A percentile compares a stretch with the other conserved stretches of the same genome.
Evolutionary conservation across 2,888 invertebrate species (phyloP).

Genomic region (Pachymerium ferrugineum): DNA sequence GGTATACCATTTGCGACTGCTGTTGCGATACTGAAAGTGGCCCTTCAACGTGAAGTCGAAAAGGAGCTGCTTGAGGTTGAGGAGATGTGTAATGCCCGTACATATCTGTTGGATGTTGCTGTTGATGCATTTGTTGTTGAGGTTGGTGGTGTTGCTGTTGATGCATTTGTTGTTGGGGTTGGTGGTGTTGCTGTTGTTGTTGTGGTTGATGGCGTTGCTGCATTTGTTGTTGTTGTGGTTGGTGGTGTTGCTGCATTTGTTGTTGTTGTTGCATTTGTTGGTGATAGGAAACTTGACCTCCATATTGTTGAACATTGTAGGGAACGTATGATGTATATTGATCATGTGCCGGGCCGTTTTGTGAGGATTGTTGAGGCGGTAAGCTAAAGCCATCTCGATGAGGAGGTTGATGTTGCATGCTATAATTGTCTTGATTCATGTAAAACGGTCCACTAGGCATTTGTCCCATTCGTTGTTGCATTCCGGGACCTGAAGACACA

Average conservation of each 20-base stretch:
- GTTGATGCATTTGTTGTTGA: not conserved
- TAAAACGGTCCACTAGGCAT: slow-evolving; percentile 30
- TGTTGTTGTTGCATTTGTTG: slow-evolving; percentile 21
- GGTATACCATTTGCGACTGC: slow-evolving; percentile 38
- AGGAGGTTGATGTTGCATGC: slow-evolving; percentile 29
- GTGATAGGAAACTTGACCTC: not conserved
- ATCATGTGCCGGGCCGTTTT: not conserved
- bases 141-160: not conserved
- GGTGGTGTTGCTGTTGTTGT: too few species aligned
- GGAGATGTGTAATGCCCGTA: not conserved
- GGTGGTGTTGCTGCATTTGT: not conserved
- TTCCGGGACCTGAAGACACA: not conserved
- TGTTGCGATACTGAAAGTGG: slow-evolving; percentile 5
- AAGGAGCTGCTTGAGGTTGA: not conserved
- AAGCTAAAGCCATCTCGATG: slow-evolving; percentile 23
- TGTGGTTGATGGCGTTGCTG: not conserved
- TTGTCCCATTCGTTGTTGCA: not conserved
- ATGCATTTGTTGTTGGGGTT: not conserved
- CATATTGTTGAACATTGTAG: slow-evolving; percentile 20
- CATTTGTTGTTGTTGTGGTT: not conserved
- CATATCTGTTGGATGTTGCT: not conserved
- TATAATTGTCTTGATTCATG: slow-evolving; percentile 33
- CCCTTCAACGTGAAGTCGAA: slow-evolving; percentile 30
- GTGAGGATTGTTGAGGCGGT: not conserved
- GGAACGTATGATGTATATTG: slow-evolving; percentile 12